phyloP scores from a whole-genome alignment of 2,113 vertebrate genomes.

The Girardinichthys multiradiatus region DNA sequence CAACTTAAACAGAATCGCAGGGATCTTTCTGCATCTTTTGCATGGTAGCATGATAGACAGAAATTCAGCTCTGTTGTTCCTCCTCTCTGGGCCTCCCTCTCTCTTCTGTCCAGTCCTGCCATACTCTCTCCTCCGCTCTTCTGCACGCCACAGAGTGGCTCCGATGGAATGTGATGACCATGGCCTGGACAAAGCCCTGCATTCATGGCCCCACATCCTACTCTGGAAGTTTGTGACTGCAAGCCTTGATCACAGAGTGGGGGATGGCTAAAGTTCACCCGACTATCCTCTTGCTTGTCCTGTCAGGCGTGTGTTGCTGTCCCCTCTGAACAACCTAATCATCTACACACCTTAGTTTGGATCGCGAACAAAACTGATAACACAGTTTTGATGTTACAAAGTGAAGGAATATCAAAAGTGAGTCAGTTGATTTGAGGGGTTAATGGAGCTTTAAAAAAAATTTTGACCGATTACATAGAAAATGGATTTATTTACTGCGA shows the following conservation, averaged over 20 bases:
- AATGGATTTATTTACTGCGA: background rate
- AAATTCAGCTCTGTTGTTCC: slow-evolving; percentile 14
- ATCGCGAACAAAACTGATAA: background rate
- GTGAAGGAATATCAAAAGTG: too few relatives aligned
- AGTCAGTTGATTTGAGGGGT: background rate
- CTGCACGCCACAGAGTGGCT: slow-evolving; percentile 76
- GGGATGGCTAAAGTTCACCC: slow-evolving; percentile 50
- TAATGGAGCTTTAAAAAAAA: background rate
- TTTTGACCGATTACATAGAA: too few relatives aligned
- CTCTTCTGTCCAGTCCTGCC: slow-evolving; percentile 35
- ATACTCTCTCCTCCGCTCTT: slow-evolving; percentile 72
- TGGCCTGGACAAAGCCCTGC: slow-evolving; percentile 76
- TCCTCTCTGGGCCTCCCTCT: slow-evolving; percentile 25
- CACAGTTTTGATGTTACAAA: background rate
- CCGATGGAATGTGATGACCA: slow-evolving; percentile 84
- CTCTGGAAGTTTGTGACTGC: slow-evolving; percentile 65
- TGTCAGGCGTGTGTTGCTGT: slow-evolving; percentile 46
- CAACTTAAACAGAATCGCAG: background rate
- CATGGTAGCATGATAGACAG: slow-evolving; percentile 1
- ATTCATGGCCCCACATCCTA: slow-evolving; percentile 77
- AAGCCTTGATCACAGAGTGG: slow-evolving; percentile 64
- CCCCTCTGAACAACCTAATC: slow-evolving; percentile 26
- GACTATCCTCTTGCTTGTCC: slow-evolving; percentile 42
- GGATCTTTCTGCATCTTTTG: background rate
- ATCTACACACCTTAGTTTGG: background rate